Conservation (phyloP, 1,140 invertebrate genomes). For the Oncopodura yosiiana region DNA sequence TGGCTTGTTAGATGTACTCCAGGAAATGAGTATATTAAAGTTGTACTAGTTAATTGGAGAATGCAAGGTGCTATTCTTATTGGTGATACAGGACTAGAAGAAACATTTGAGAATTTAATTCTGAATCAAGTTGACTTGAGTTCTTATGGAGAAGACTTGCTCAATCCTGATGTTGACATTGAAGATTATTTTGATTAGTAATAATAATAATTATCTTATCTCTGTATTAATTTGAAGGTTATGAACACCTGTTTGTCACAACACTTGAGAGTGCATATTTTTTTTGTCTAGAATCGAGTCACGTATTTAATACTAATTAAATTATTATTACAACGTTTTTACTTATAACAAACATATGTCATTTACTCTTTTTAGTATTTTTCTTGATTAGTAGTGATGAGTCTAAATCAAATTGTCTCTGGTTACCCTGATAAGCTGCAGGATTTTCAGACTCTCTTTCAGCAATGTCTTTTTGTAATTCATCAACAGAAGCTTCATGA, state of each 20-base stretch:
- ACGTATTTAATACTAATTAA: no score
- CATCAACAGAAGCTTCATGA: slow-evolving; percentile 41
- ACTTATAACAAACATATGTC: no score
- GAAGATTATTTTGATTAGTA: slow-evolving; percentile 96
- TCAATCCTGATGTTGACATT: slow-evolving; percentile 92
- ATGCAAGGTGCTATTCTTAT: slow-evolving; percentile 90
- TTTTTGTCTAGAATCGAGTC: no score
- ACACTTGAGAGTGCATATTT: no score
- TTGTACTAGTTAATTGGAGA: slow-evolving; percentile 66
- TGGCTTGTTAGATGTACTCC: slow-evolving; percentile 75
- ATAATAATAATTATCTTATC: background rate
- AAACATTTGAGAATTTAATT: slow-evolving; percentile 97
- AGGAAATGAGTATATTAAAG: slow-evolving; percentile 76
- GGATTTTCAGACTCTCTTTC: slow-evolving; percentile 47
- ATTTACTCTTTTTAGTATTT: no score
- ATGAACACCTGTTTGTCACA: no score
- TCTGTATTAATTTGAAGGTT: background rate
- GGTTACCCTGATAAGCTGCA: slow-evolving; percentile 40
- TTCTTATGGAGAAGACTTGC: slow-evolving; percentile 77
- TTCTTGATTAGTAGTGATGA: no score
- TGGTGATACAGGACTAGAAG: slow-evolving; percentile 93
- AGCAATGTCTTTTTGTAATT: slow-evolving; percentile 42
- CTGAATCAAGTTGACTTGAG: slow-evolving; percentile 86
- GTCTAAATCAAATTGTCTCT: slow-evolving; percentile 24
- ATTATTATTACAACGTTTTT: no score